Evolutionary conservation across 2,113 vertebrate species (phyloP), one percentile per base, ranked within the genome.

Genomic region (Diphyllodes magnificus): DNA sequence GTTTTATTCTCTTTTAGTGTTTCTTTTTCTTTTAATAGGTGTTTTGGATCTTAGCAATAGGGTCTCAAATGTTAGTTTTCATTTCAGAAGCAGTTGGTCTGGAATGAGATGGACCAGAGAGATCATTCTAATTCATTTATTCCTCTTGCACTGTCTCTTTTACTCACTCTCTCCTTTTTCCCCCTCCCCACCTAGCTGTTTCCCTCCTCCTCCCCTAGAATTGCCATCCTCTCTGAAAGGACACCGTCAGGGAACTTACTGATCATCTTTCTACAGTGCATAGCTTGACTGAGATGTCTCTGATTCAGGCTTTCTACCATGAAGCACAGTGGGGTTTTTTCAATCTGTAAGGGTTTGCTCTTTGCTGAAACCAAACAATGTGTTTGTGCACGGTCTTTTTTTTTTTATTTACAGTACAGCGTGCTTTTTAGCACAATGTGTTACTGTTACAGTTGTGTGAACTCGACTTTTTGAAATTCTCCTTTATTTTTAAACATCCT

Each of bases 331-430:
- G 30, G 40, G 7, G 1, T 13, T 56, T 35, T 44, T 80, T 64
- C 51, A 45, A 6, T 42, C 20, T 49, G 20, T 24, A 39, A 65
- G n/a, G 2, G 0, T 12, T 85, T 85, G 22, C 56, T 79, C 10
- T 59, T 35, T 86, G 22, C 47, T 75, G 60, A 71, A 85, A 76
- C 10, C 24, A 42, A 61, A 16, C 47, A 73, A 25, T 14, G 9
- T 21, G 10, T 27, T 28, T 37, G 11, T 47, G 18, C 6, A 23
- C 1, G 0, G 35, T 35, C 33, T 3, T 21, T 19, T 9, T 4
- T n/a, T 10, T 22, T 35, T 40, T 37, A 39, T 60, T n/a, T 14
- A 37, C 56, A 37, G 10, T 15, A 14, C 6, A 11, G 5, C 1
- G 0, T 53, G 24, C 0, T 3, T 75, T 91, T 94, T 53, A 72